These are phyloP conservation scores for Penaeus vannamei DNA, from an alignment of 1,140 invertebrate species.

Conservation along the genomic window DNA sequence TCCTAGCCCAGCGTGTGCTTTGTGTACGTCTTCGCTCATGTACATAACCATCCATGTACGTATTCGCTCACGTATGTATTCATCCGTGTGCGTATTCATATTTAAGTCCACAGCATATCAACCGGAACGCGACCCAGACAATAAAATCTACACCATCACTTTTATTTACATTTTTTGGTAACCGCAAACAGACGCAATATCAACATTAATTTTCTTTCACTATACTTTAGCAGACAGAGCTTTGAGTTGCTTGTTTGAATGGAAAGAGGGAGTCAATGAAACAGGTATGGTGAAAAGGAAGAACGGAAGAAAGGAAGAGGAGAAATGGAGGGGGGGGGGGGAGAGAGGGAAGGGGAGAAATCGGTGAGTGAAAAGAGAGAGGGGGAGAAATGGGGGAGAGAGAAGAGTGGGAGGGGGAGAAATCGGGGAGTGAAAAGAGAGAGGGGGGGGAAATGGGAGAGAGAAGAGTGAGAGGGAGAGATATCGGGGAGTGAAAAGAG, in stretches of 20 bases:
- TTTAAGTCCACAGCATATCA: background rate
- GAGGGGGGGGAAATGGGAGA: no score
- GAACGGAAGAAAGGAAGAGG: background rate
- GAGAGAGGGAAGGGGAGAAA: background rate
- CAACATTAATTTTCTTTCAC: no score
- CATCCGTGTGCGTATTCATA: slow-evolving; percentile 27
- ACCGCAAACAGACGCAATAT: no score
- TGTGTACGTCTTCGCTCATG: background rate
- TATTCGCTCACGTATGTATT: background rate
- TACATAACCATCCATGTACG: background rate
- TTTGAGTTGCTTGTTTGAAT: no score
- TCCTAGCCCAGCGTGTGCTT: no score
- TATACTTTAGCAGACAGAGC: no score
- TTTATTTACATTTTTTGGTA: background rate
- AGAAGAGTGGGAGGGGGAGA: background rate
- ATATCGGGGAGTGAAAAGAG: no score
- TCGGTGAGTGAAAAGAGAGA: background rate
- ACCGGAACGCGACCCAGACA: background rate
- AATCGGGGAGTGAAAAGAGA: no score
- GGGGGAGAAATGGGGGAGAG: background rate
- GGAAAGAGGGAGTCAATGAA: no score
- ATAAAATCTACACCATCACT: background rate
- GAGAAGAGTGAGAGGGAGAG: no score
- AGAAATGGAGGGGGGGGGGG: background rate
- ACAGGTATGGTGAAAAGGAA: no score